Conservation (phyloP, 2,888 invertebrate species). For the Octodonta nipae region DNA sequence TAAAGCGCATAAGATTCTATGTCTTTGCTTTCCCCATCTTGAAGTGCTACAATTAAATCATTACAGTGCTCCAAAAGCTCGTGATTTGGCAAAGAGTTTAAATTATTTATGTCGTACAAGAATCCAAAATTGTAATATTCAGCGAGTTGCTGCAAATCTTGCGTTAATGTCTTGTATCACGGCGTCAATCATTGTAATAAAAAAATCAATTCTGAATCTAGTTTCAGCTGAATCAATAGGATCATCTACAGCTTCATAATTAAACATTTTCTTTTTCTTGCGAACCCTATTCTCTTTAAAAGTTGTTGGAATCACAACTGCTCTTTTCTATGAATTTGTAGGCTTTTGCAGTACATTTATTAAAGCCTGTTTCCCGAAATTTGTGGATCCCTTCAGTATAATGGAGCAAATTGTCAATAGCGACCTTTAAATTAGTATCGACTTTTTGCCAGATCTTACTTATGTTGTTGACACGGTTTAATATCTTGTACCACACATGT, state of each 20-base stretch:
- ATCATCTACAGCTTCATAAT: conserved; percentile 3
- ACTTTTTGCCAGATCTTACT: conserved; percentile 3
- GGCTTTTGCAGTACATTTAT: conserved; percentile 2
- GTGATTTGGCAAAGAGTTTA: conserved; percentile 3
- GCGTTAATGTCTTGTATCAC: conserved; percentile 4
- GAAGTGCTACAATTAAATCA: not conserved
- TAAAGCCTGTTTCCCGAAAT: not conserved
- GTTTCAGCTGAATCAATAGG: conserved; percentile 3
- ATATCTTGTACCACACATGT: conserved; percentile 4
- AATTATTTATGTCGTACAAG: conserved; percentile 3
- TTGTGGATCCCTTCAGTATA: not conserved
- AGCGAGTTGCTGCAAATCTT: not conserved
- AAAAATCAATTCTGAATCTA: conserved; percentile 2
- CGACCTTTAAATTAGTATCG: not conserved
- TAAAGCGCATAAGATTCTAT: conserved; percentile 2
- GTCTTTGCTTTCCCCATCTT: conserved; percentile 1
- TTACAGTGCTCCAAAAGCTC: conserved; percentile 2
- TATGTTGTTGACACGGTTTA: conserved; percentile 4
- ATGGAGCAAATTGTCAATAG: conserved; percentile 4
- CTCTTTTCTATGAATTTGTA: conserved; percentile 1
- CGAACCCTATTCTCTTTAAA: conserved; percentile 3
- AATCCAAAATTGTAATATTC: conserved; percentile 4
- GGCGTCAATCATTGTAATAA: conserved; percentile 3
- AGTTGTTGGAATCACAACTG: conserved; percentile 2
- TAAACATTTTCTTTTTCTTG: not conserved